Evolutionary conservation across 2,797 vertebrate species (phyloP), one percentile per base, ranked within the genome.

Genomic region (Hypotaenidia okinawae): DNA sequence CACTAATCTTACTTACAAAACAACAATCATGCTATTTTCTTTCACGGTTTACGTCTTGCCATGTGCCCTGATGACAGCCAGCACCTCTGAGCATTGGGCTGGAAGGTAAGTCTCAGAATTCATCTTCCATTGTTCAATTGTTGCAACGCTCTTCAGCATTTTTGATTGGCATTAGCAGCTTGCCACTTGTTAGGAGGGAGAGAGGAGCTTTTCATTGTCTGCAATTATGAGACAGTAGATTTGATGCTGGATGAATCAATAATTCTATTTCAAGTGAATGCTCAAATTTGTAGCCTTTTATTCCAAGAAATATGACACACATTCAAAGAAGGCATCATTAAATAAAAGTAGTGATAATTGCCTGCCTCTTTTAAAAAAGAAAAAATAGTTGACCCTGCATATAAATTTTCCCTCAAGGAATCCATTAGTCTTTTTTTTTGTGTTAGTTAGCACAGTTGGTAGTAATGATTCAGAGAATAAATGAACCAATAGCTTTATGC

Each of bases 401-500:
- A 92, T 78, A 93, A 93, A 93, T 95, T 88, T 93, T 93, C 90
- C 91, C 69, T 91, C 43, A 94, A 92, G 95, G 86, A 97, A 94
- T 80, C 74, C 89, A 94, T 97, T 96, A 97, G 73, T 90, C 73
- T n/a, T n/a, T n/a, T 94, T 87, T 97, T 97, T 97, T 49, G 59
- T 84, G 81, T 90, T 92, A 33, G 62, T 78, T 92, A 90, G 69
- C 76, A 74, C 84, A 91, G 95, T 77, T 72, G 89, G 91, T 63
- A 90, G 93, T 80, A 96, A 94, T 79, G 69, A 88, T 77, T 82
- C 74, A 74, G n/a, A 86, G 59, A 83, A 84, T 76, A 96, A 86
- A 87, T 88, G 89, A 87, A 76, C 41, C 85, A 92, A 84, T 37
- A 82, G 35, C 33, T 82, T 67, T 62, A 39, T 73, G 88, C 47